phyloP scores from a whole-genome alignment of 1,140 invertebrate species.

The Solen grandis region DNA sequence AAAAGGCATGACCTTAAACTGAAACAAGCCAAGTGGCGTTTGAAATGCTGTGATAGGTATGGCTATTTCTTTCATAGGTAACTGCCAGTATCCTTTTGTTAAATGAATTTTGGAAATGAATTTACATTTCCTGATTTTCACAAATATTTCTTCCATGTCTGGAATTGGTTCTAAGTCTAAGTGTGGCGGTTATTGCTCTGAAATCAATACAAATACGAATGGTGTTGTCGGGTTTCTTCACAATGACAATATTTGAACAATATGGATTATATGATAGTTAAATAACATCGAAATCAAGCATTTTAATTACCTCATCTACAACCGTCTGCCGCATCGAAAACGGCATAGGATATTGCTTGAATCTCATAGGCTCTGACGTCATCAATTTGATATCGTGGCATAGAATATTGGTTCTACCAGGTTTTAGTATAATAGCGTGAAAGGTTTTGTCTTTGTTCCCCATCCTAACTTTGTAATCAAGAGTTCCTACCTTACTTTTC shows the following conservation, averaged over 20 bases:
- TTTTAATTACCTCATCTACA: background rate
- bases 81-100: conserved; percentile 57
- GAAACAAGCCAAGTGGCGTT: background rate
- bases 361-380: background rate
- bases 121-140: conserved; percentile 20
- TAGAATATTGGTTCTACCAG: no score
- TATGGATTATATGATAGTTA: background rate
- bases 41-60: conserved; percentile 53
- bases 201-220: conserved; percentile 80
- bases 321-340: no score
- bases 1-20: conserved; percentile 47
- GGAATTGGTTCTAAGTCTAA: conserved; percentile 52
- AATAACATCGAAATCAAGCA: conserved; percentile 7
- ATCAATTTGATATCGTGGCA: background rate
- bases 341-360: no score
- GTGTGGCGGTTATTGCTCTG: conserved; percentile 15
- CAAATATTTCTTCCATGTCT: conserved; percentile 53
- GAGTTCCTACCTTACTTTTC: background rate
- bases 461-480: conserved; percentile 50
- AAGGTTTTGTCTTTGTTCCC: conserved; percentile 44
- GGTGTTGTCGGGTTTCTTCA: conserved; percentile 79
- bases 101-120: conserved; percentile 49
- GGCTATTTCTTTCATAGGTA: background rate
- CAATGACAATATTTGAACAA: background rate
- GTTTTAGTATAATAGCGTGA: conserved; percentile 51